Conservation (phyloP, 1,140 invertebrate species). For the Bombus turneri region DNA sequence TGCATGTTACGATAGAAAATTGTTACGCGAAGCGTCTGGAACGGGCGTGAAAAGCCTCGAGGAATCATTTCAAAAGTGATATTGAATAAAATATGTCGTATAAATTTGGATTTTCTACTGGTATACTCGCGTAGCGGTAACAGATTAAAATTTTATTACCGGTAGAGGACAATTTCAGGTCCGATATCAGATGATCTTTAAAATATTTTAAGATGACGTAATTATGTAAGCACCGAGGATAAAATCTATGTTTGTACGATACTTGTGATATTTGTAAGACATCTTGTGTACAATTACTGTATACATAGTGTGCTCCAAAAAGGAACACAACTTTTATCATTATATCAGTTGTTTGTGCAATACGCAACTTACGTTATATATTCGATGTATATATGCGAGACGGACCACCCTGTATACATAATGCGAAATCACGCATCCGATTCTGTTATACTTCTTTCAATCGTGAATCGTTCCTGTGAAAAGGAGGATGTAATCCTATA, state of each 20-base stretch:
- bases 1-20: neutral
- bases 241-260: too few species aligned
- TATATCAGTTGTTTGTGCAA: neutral
- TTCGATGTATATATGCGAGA: neutral
- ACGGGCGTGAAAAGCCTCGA: neutral
- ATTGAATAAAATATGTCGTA: too few species aligned
- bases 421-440: neutral
- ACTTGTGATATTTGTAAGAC: neutral
- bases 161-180: neutral
- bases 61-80: too few species aligned
- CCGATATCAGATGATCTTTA: too few species aligned
- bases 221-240: too few species aligned
- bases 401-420: neutral
- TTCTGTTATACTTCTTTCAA: neutral
- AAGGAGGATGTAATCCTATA: neutral
- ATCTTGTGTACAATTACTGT: neutral
- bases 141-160: neutral
- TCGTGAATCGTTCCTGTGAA: neutral
- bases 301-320: neutral
- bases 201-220: too few species aligned
- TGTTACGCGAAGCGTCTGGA: neutral
- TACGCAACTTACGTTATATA: neutral
- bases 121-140: too few species aligned
- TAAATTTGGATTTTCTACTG: too few species aligned
- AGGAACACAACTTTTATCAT: neutral